Evolutionary conservation across 2,113 vertebrate genomes (phyloP), one percentile per base, ranked within the genome.

Genomic region (Corythoichthys haematopterus): DNA sequence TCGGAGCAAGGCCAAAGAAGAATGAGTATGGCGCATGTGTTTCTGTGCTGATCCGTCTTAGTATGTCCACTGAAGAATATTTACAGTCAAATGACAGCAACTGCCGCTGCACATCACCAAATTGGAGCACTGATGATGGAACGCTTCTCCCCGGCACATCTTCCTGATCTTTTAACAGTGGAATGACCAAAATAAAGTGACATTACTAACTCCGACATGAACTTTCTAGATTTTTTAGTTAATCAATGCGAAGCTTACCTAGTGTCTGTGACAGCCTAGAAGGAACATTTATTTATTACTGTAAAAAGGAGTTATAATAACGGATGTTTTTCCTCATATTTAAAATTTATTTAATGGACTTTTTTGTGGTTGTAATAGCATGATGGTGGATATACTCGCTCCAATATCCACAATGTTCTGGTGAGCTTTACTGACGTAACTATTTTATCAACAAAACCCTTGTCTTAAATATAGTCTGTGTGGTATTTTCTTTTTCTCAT

Each of bases 251-350:
- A 75, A 71, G 73, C 74, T 74, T 77, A 48, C 60, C 40, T 38
- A 52, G 45, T 75, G 69, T 75, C 76, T 78, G 65, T 51, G 56
- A 47, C 79, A 78, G 48, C 84, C 80, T 85, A 80, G 84, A 88
- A 65, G 62, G 83, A 50, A 76, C 71, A 72, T 79, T 80, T 87
- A 87, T 88, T 88, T 88, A 86, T 90, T 89, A 79, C 78, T 86
- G 79, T 84, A 81, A 45, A 78, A 77, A 80, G 38, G 16, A 38
- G 65, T 77, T 80, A 74, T 70, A 84, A 86, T 56, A 55, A 71
- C 48, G 69, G 37, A 78, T 58, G 69, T 80, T 73, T n/a, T 60
- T 7, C 76, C 65, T 81, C 76, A 40, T 82, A 80, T 84, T 80
- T 43, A 43, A 43, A 78, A 81, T 71, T 79, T 80, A 80, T 85